These are phyloP conservation scores for Tetragonula clypearis DNA, from an alignment of 1,140 invertebrate genomes.

Conservation along the genomic window DNA sequence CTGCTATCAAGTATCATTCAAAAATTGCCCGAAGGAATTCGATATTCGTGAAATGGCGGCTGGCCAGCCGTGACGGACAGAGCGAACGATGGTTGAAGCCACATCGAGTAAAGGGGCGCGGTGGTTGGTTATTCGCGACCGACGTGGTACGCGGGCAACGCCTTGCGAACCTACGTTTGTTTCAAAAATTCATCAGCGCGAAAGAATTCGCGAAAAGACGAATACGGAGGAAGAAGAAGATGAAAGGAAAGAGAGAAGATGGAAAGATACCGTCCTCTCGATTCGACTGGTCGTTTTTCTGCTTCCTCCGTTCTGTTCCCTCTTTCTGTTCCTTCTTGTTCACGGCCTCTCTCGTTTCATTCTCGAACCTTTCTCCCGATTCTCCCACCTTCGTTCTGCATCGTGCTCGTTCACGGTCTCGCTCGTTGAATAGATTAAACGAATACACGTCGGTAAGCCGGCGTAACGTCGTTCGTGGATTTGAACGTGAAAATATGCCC, in stretches of 20 bases:
- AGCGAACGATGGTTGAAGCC: constrained; percentile 42
- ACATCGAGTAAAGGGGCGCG: background rate
- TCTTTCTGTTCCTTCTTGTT: background rate
- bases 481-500: constrained; percentile 67
- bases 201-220: background rate
- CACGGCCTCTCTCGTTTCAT: background rate
- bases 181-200: constrained; percentile 52
- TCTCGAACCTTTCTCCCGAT: background rate
- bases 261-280: background rate
- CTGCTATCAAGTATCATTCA: constrained; percentile 60
- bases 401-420: constrained; percentile 43
- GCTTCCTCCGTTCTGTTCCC: background rate
- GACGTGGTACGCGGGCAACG: constrained; percentile 22
- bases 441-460: constrained; percentile 62
- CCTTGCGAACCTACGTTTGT: constrained; percentile 31
- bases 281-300: background rate
- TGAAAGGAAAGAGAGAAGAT: background rate
- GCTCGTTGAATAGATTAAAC: constrained; percentile 67
- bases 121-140: constrained; percentile 27
- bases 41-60: constrained; percentile 52
- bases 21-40: constrained; percentile 63
- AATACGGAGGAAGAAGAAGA: background rate
- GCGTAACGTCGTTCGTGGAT: constrained; percentile 60
- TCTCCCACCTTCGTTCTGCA: constrained; percentile 26
- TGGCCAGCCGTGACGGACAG: constrained; percentile 13